Evolutionary conservation across 2,113 vertebrate species (phyloP), one percentile per base, ranked within the genome.

Genomic region (Phainopepla nitens): DNA sequence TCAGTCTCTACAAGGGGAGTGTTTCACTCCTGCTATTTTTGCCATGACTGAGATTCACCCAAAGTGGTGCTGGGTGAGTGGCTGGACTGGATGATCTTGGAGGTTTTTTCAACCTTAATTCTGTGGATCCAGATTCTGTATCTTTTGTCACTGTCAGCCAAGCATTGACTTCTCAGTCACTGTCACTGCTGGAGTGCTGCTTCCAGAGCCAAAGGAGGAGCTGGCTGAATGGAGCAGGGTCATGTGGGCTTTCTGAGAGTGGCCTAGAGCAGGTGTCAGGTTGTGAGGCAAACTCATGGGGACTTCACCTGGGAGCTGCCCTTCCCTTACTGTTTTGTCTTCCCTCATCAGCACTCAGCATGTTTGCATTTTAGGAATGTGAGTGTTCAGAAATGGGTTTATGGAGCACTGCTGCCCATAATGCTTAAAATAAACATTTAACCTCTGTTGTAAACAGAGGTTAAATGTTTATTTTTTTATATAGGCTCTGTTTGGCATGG

Each of bases 201-300:
- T 62, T 70, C 25, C 51, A 57, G 45, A 41, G 76, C 45, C 79
- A n/a, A 0, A 2, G 11, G 50, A 14, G 23, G 45, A 5, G 45
- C 11, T 0, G 6, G 51, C 18, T n/a, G 45, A 72, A 24, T 2
- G 25, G 36, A 18, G 21, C 1, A 1, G 35, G 6, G 7, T 22
- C 53, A 44, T 1, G 2, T 0, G 1, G 50, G 9, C 13, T 10
- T 76, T 58, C 61, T 51, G 65, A 68, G 81, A 18, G 47, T 18
- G 62, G 36, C 36, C 65, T 49, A 14, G 28, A 45, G 58, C 75
- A 47, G 41, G 22, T 15, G 61, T 31, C n/a, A 19, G 11, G 22
- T 56, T 41, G 29, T 45, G 53, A 39, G 64, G 16, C 35, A 75
- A 69, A 68, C 16, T 57, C 21, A 15, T 0, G 1, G 5, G 1